Conservation (phyloP, 2,797 vertebrate genomes). For the Chloroceryle amazona region DNA sequence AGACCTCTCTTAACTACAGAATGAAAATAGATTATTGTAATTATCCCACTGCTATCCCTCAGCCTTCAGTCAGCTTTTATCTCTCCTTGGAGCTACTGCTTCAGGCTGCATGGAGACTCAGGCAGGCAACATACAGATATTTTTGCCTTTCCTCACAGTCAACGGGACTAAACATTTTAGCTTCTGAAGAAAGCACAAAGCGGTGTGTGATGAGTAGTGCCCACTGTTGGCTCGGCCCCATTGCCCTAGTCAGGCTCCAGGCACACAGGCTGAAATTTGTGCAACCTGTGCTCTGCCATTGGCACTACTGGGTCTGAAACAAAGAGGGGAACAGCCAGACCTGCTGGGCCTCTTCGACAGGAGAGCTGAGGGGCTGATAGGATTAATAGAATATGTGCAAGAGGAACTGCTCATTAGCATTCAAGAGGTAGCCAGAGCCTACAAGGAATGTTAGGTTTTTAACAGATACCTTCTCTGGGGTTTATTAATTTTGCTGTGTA, state of each 20-base stretch:
- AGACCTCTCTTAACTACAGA: background rate
- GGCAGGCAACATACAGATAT: background rate
- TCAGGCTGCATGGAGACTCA: background rate
- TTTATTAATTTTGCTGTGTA: background rate
- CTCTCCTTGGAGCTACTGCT: background rate
- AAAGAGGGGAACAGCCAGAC: background rate
- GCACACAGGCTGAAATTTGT: background rate
- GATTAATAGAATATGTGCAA: background rate
- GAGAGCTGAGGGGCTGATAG: background rate
- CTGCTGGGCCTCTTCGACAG: background rate
- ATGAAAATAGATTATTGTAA: background rate
- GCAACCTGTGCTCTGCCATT: background rate
- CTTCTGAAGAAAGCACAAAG: background rate
- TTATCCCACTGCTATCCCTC: background rate
- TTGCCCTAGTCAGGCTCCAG: background rate
- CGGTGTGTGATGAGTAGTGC: fast-evolving
- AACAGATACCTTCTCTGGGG: background rate
- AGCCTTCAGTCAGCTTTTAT: background rate
- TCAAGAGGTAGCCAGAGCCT: background rate
- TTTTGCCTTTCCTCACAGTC: background rate
- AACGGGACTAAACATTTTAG: background rate
- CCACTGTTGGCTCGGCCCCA: background rate
- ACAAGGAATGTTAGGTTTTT: background rate
- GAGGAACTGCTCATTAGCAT: background rate
- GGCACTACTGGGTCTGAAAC: background rate